These are phyloP conservation scores for Leptopilina drosophilae DNA, from an alignment of 2,888 invertebrate genomes.

Conservation along the genomic window DNA sequence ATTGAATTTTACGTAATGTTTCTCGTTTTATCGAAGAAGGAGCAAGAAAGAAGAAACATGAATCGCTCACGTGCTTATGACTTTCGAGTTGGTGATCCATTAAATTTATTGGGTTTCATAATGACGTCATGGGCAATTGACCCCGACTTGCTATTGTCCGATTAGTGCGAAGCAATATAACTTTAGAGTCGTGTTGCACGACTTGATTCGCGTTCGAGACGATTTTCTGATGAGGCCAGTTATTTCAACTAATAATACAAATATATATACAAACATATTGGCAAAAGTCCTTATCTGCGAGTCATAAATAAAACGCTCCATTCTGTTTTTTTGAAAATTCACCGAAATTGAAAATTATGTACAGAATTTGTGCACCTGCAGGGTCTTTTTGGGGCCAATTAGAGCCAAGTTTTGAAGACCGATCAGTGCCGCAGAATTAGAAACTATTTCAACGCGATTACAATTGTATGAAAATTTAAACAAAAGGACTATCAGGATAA, in stretches of 20 bases:
- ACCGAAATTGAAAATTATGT: too few species aligned
- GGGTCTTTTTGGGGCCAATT: too few species aligned
- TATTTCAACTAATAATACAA: constrained; percentile 51
- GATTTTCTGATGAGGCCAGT: constrained; percentile 51
- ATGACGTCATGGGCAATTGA: constrained; percentile 67
- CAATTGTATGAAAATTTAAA: too few species aligned
- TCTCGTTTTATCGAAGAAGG: background rate
- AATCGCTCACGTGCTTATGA: constrained; percentile 32
- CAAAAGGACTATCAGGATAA: too few species aligned
- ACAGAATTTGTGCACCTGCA: too few species aligned
- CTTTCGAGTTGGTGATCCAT: constrained; percentile 54
- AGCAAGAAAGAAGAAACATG: background rate
- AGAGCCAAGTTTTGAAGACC: too few species aligned
- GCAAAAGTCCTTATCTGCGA: constrained; percentile 45
- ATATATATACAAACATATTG: constrained; percentile 47
- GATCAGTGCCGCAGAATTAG: too few species aligned
- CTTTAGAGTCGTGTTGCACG: constrained; percentile 58
- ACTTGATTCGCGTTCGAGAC: constrained; percentile 63
- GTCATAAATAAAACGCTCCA: constrained; percentile 48
- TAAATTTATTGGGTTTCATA: constrained; percentile 63
- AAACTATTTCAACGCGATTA: too few species aligned
- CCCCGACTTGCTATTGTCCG: constrained; percentile 50
- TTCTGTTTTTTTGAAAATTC: too few species aligned
- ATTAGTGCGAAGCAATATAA: constrained; percentile 62
- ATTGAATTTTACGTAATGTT: background rate